Evolutionary conservation across 2,797 vertebrate genomes (phyloP).

Genomic region (Harpagifer antarcticus): DNA sequence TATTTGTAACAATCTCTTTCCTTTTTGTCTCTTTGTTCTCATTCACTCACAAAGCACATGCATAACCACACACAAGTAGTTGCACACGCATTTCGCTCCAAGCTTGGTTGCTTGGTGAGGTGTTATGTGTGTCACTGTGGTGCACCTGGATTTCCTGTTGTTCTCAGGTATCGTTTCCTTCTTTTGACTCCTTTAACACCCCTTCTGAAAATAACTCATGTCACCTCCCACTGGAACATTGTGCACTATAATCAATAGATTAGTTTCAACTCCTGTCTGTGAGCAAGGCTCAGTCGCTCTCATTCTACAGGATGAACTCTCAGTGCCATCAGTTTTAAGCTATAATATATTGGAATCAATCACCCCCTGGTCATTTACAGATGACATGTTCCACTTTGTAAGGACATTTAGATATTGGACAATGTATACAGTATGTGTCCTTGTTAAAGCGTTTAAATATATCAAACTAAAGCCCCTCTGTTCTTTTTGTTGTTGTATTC

Average conservation of each 20-base stretch:
- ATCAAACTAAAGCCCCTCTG: not conserved
- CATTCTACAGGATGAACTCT: constrained; percentile 21
- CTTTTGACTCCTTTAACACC: constrained; percentile 60
- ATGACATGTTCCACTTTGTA: not conserved
- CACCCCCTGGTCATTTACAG: constrained; percentile 6
- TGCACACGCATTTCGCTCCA: constrained; percentile 12
- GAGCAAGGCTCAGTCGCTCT: constrained; percentile 27
- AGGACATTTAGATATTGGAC: not conserved
- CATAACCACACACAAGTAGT: constrained; percentile 23
- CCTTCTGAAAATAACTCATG: constrained; percentile 73
- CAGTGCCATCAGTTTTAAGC: constrained; percentile 8
- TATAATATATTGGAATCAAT: constrained; percentile 25
- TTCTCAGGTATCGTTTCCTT: constrained; percentile 66
- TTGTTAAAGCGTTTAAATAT: not conserved
- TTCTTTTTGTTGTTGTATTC: constrained; percentile 23
- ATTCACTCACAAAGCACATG: constrained; percentile 24
- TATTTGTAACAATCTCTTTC: constrained; percentile 42
- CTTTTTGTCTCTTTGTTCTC: not conserved
- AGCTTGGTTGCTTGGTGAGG: constrained; percentile 44
- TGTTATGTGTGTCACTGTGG: constrained; percentile 47
- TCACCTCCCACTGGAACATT: constrained; percentile 72
- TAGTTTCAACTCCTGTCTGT: constrained; percentile 61
- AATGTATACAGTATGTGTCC: not conserved
- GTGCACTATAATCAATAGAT: constrained; percentile 76
- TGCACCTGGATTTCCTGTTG: constrained; percentile 67